Conservation (phyloP, 2,888 invertebrate species). For the Xylophagus ater region DNA sequence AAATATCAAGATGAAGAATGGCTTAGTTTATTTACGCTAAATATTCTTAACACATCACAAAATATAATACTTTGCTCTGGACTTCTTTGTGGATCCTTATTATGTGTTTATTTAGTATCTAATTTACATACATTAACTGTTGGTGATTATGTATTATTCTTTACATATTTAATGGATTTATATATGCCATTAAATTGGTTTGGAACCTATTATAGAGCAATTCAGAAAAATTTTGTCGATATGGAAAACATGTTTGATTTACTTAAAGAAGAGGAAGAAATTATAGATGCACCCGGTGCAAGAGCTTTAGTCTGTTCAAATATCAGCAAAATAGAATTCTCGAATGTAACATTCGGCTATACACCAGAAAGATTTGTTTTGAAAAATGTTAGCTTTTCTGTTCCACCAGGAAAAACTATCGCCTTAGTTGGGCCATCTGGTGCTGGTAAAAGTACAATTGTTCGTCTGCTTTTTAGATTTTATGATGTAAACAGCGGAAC, state of each 20-base stretch:
- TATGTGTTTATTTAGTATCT: slow-evolving; percentile 81
- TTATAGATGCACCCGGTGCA: slow-evolving; percentile 73
- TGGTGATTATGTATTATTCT: slow-evolving; percentile 93
- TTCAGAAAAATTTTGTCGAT: slow-evolving; percentile 95
- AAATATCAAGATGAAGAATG: slow-evolving; percentile 87
- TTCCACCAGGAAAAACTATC: slow-evolving; percentile 74
- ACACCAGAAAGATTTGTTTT: slow-evolving; percentile 64
- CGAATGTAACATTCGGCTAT: slow-evolving; percentile 84
- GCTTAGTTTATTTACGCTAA: slow-evolving; percentile 72
- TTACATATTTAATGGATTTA: slow-evolving; percentile 86
- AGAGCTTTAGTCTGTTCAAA: slow-evolving; percentile 47
- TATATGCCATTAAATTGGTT: slow-evolving; percentile 97
- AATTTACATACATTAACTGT: slow-evolving; percentile 59
- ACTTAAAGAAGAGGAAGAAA: slow-evolving; percentile 75
- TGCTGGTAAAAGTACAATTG: slow-evolving; percentile 91
- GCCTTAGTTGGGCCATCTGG: slow-evolving; percentile 83
- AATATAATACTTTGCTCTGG: slow-evolving; percentile 82
- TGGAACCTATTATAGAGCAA: slow-evolving; percentile 94
- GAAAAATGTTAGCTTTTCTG: slow-evolving; percentile 64
- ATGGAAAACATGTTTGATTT: slow-evolving; percentile 99
- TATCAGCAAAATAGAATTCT: slow-evolving; percentile 74
- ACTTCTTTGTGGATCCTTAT: slow-evolving; percentile 71
- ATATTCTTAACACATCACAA: slow-evolving; percentile 82
- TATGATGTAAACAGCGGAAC: slow-evolving; percentile 86
- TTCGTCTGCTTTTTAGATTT: slow-evolving; percentile 88